These are phyloP conservation scores for Batillaria attramentaria DNA, from an alignment of 1,140 invertebrate genomes.

Conservation along the genomic window DNA sequence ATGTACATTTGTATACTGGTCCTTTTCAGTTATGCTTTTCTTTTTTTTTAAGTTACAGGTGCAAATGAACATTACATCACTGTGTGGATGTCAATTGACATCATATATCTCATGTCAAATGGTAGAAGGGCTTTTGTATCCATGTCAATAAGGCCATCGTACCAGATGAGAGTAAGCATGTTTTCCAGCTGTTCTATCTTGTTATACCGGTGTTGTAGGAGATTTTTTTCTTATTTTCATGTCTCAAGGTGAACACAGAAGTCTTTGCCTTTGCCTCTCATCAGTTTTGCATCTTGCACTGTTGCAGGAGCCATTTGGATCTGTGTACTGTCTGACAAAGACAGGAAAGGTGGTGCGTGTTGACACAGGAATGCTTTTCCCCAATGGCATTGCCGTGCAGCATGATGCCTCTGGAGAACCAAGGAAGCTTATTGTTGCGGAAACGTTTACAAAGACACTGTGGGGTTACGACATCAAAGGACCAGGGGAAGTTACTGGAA, in stretches of 20 bases:
- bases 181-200: too few relatives aligned
- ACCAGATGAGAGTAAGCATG: too few relatives aligned
- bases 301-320: slow-evolving; percentile 65
- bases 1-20: background rate
- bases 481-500: slow-evolving; percentile 52
- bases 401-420: slow-evolving; percentile 53
- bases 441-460: slow-evolving; percentile 63
- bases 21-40: background rate
- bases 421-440: slow-evolving; percentile 62
- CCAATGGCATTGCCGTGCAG: slow-evolving; percentile 65
- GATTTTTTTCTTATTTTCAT: too few relatives aligned
- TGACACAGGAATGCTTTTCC: slow-evolving; percentile 59
- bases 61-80: background rate
- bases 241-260: too few relatives aligned
- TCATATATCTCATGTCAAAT: background rate
- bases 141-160: too few relatives aligned
- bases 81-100: background rate
- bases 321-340: slow-evolving; percentile 62
- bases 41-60: background rate
- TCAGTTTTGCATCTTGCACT: too few relatives aligned
- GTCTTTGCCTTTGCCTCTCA: too few relatives aligned
- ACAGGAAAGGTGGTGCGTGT: slow-evolving; percentile 51
- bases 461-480: slow-evolving; percentile 64
- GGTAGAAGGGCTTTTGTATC: too few relatives aligned
- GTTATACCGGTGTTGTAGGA: too few relatives aligned